Conservation (phyloP, 1,140 invertebrate genomes). For the Drosophila quadrilineata region DNA sequence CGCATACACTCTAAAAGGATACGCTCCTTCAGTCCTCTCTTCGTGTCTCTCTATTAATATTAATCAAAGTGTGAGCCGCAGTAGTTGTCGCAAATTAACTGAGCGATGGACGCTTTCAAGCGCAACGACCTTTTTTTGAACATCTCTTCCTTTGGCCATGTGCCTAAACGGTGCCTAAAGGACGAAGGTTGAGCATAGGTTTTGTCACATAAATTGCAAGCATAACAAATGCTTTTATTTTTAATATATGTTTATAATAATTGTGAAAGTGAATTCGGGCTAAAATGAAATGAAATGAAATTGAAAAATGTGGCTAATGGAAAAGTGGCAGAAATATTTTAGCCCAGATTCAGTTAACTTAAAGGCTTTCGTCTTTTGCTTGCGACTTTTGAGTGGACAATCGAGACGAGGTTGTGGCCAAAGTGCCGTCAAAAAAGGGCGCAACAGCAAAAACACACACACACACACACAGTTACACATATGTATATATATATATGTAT, state of each 20-base stretch:
- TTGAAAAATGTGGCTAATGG: too few relatives aligned
- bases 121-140: slow-evolving; percentile 26
- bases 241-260: too few relatives aligned
- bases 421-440: slow-evolving; percentile 35
- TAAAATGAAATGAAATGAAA: too few relatives aligned
- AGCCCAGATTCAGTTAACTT: too few relatives aligned
- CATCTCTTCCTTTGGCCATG: too few relatives aligned
- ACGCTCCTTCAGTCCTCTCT: too few relatives aligned
- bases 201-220: too few relatives aligned
- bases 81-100: slow-evolving; percentile 47
- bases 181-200: too few relatives aligned
- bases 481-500: slow-evolving; percentile 21
- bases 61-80: slow-evolving; percentile 50
- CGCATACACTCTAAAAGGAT: neutral
- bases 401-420: neutral
- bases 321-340: too few relatives aligned
- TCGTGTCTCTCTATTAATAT: slow-evolving; percentile 57
- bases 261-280: too few relatives aligned
- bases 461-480: slow-evolving; percentile 6
- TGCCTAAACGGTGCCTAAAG: too few relatives aligned
- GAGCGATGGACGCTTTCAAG: slow-evolving; percentile 27
- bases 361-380: neutral
- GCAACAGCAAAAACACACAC: slow-evolving; percentile 16
- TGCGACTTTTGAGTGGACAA: slow-evolving; percentile 9
- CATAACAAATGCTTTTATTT: too few relatives aligned